These are phyloP conservation scores for Lepeophtheirus salmonis DNA, from an alignment of 1,140 invertebrate genomes.

Conservation along the genomic window DNA sequence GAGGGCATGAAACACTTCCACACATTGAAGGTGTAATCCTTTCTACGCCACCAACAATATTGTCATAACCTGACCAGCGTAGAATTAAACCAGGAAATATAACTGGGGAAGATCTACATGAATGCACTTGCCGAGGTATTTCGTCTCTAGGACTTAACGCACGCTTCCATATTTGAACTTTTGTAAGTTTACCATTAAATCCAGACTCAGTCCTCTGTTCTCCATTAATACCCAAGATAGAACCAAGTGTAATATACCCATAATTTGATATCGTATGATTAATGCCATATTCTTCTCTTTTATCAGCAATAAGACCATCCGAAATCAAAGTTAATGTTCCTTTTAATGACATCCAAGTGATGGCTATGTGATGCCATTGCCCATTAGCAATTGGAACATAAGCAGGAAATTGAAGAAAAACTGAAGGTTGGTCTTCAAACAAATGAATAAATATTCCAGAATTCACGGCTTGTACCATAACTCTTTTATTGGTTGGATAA, in stretches of 20 bases:
- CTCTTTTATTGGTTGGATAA: conserved; percentile 50
- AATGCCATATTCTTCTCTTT: conserved; percentile 59
- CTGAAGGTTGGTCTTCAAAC: conserved; percentile 52
- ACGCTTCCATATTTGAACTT: conserved; percentile 81
- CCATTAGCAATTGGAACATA: conserved; percentile 85
- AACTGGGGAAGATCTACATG: conserved; percentile 70
- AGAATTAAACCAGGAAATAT: conserved; percentile 63
- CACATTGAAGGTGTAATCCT: conserved; percentile 73
- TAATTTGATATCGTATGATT: conserved; percentile 53
- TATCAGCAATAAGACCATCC: conserved; percentile 76
- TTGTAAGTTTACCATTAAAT: conserved; percentile 84
- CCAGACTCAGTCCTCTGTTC: conserved; percentile 54
- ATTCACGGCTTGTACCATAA: conserved; percentile 69
- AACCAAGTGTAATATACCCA: conserved; percentile 77
- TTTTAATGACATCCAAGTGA: conserved; percentile 73
- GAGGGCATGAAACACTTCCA: conserved; percentile 62
- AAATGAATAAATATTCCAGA: conserved; percentile 71
- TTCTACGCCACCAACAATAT: conserved; percentile 68
- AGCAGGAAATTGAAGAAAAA: conserved; percentile 71
- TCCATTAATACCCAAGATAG: conserved; percentile 42
- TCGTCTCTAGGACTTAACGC: conserved; percentile 74
- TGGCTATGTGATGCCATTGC: conserved; percentile 85
- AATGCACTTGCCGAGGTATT: conserved; percentile 49
- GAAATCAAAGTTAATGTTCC: conserved; percentile 67
- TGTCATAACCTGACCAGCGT: conserved; percentile 82